These are phyloP conservation scores for Actenoides hombroni DNA, from an alignment of 2,113 vertebrate genomes.

Conservation along the genomic window DNA sequence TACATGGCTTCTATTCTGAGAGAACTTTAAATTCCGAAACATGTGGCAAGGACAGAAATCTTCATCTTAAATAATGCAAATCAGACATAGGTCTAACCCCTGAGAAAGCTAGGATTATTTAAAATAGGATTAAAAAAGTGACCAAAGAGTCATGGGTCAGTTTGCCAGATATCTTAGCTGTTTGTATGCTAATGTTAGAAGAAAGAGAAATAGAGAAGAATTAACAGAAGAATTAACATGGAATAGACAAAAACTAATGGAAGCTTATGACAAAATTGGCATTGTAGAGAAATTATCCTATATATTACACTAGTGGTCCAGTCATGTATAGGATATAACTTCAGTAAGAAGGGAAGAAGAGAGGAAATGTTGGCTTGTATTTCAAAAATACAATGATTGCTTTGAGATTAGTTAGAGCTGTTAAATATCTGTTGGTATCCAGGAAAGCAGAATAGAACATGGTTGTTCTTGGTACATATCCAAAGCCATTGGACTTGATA, in stretches of 20 bases:
- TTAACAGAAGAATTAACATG: not conserved
- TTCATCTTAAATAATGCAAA: not conserved
- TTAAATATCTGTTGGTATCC: not conserved
- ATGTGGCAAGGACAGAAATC: not conserved
- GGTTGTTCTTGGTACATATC: not conserved
- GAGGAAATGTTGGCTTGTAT: not conserved
- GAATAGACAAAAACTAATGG: not conserved
- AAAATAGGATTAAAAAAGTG: not conserved
- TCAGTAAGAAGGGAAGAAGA: not conserved
- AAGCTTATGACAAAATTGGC: not conserved
- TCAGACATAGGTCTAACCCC: not conserved
- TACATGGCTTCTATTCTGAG: not conserved
- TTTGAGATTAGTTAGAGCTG: not conserved
- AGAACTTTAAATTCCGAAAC: not conserved
- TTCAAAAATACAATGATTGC: not conserved
- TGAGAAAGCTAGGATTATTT: not conserved
- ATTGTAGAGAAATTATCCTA: not conserved
- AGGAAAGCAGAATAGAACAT: not conserved
- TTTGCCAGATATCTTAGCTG: not conserved
- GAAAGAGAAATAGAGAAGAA: not conserved
- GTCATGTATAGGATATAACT: not conserved
- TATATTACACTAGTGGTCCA: not conserved
- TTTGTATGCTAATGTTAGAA: not conserved
- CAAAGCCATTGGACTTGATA: not conserved
- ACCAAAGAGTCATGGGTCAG: not conserved